phyloP scores from a whole-genome alignment of 2,888 invertebrate species.

The Synanthedon formicaeformis region DNA sequence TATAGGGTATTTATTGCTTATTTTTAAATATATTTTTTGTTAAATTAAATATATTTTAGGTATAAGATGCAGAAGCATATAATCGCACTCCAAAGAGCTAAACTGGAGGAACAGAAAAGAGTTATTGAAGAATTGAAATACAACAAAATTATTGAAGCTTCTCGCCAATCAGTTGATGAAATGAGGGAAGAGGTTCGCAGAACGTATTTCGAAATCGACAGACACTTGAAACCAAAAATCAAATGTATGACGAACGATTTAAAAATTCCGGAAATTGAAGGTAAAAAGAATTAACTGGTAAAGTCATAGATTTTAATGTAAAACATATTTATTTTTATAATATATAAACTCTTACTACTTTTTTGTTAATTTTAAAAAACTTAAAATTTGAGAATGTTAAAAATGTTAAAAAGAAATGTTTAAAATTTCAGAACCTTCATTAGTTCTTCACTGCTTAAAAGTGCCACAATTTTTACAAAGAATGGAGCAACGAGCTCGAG shows the following conservation, averaged over 20 bases:
- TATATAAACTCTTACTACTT: background rate
- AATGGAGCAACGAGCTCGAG: slow-evolving; percentile 79
- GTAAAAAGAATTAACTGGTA: slow-evolving; percentile 14
- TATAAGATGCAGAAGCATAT: slow-evolving; percentile 79
- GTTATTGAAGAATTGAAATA: slow-evolving; percentile 80
- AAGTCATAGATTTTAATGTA: too few relatives aligned
- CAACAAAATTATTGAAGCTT: slow-evolving; percentile 75
- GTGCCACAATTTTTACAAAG: slow-evolving; percentile 77
- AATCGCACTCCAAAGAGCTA: slow-evolving; percentile 77
- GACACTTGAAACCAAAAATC: slow-evolving; percentile 68
- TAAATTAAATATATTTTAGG: slow-evolving; percentile 32
- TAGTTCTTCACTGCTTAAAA: slow-evolving; percentile 61
- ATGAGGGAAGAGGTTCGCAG: slow-evolving; percentile 71
- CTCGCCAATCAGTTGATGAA: slow-evolving; percentile 67
- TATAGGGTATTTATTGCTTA: background rate
- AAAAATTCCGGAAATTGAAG: slow-evolving; percentile 53
- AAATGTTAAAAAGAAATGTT: too few relatives aligned
- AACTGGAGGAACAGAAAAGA: slow-evolving; percentile 78
- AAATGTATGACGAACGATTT: slow-evolving; percentile 63
- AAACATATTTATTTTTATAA: background rate
- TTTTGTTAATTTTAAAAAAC: background rate
- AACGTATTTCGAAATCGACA: slow-evolving; percentile 67
- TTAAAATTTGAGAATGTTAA: too few relatives aligned
- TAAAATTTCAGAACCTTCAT: slow-evolving; percentile 34
- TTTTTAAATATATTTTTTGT: background rate